These are phyloP conservation scores for Tympanoctomys barrerae DNA, from an alignment of 2,797 vertebrate species.

Conservation along the genomic window DNA sequence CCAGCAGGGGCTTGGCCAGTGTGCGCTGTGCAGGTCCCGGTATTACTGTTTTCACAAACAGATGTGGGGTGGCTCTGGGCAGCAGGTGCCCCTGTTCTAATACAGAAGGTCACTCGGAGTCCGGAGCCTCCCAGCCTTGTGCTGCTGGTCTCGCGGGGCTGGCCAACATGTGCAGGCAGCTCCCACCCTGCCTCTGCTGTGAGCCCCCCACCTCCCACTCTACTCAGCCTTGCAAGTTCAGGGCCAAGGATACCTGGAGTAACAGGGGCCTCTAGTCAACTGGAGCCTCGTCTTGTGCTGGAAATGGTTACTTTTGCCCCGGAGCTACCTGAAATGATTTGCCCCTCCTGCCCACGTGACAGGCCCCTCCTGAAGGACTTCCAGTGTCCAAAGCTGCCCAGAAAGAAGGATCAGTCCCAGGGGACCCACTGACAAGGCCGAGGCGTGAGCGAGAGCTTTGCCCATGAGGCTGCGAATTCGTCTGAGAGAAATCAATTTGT, in stretches of 20 bases:
- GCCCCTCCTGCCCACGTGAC: background rate
- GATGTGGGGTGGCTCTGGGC: background rate
- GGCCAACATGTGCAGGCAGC: background rate
- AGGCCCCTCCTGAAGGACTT: background rate
- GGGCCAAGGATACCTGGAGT: background rate
- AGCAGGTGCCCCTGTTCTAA: background rate
- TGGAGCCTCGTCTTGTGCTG: background rate
- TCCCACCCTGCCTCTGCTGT: background rate
- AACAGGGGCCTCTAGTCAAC: background rate
- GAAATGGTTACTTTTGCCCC: background rate
- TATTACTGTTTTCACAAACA: background rate
- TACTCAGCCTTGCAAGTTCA: background rate
- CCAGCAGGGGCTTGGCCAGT: background rate
- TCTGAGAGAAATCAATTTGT: constrained; percentile 29
- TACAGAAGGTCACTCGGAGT: background rate
- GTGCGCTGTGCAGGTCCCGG: background rate
- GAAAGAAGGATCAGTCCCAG: background rate
- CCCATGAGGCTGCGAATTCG: background rate
- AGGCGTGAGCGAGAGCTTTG: background rate
- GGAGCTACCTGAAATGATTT: background rate
- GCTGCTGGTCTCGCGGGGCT: background rate
- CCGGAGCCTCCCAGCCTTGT: background rate
- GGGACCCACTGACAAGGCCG: no score
- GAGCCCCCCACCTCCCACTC: accelerated
- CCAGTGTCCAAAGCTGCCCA: no score